Evolutionary conservation across 2,797 vertebrate genomes (phyloP).

Genomic region (Myotis daubentonii): DNA sequence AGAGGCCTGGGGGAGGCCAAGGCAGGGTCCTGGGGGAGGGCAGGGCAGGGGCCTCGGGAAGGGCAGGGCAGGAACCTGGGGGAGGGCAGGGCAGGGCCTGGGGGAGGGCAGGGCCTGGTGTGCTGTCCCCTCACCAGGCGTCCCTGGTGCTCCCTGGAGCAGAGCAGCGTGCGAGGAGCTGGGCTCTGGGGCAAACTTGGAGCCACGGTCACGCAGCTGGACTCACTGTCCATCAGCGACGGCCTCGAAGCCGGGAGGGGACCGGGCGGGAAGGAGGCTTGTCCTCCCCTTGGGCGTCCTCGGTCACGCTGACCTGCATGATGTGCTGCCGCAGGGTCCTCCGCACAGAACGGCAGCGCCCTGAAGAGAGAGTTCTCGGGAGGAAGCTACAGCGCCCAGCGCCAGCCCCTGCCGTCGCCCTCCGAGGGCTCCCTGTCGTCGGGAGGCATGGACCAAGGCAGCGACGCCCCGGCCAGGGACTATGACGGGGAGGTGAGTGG

Average conservation of each 20-base stretch:
- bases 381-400: conserved; percentile 93
- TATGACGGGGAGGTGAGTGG: conserved; percentile 96
- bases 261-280: background rate
- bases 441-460: conserved; percentile 94
- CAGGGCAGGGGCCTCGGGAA: too few species aligned
- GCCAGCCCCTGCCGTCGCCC: conserved; percentile 96
- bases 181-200: background rate
- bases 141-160: background rate
- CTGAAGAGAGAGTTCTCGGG: conserved; percentile 94
- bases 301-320: fast-evolving
- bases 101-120: too few species aligned
- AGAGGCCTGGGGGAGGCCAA: too few species aligned
- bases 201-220: background rate
- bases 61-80: too few species aligned
- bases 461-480: conserved; percentile 93
- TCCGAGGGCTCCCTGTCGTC: conserved; percentile 98
- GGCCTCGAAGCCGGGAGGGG: background rate
- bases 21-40: too few species aligned
- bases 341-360: conserved; percentile 96
- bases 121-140: background rate
- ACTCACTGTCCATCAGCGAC: background rate
- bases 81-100: too few species aligned
- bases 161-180: fast-evolving
- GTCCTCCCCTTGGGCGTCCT: fast-evolving
- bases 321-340: conserved; percentile 86